Evolutionary conservation across 2,888 invertebrate genomes (phyloP), one percentile per base, ranked within the genome.

Genomic region (Iphiclides podalirius): DNA sequence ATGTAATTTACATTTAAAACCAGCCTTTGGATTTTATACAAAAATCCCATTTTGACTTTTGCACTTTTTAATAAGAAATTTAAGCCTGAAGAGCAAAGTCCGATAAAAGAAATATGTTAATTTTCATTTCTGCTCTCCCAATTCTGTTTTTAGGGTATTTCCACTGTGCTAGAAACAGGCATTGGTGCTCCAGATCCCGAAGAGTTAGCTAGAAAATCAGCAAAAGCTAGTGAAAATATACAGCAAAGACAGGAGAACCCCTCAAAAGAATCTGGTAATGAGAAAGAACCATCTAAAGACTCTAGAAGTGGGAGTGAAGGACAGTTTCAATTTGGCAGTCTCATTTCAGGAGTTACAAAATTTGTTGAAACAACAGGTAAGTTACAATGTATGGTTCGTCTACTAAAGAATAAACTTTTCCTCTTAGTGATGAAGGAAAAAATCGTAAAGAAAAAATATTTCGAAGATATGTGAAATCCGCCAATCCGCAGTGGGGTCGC

Each of bases 111-210:
- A n/a, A n/a, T n/a, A n/a, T n/a, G n/a, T n/a, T n/a, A n/a, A n/a
- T n/a, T n/a, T n/a, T n/a, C n/a, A n/a, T n/a, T n/a, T n/a, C n/a
- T n/a, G n/a, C n/a, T n/a, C n/a, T n/a, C n/a, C n/a, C n/a, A n/a
- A n/a, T n/a, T n/a, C n/a, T n/a, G n/a, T n/a, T 71, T 72, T 28
- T 94, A 96, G 80, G 95, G 96, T 1, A 83, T 96, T 49, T 91
- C 91, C 51, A 93, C 92, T 41, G 93, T 95, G 8, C 72, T 97
- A 51, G 97, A 97, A 86, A 92, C 92, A 33, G 91, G 94, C 9
- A 93, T 98, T 26, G 96, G 96, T 1, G 94, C 94, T 0, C 96
- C 96, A 0, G 92, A 95, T 64, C 95, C 97, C 0, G 94, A 93
- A 68, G 94, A 96, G 66, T 65, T 96, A 47, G 95, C 94, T 0